These are phyloP conservation scores for Hemistola chrysoprasaria DNA, from an alignment of 2,888 invertebrate genomes.

Conservation along the genomic window DNA sequence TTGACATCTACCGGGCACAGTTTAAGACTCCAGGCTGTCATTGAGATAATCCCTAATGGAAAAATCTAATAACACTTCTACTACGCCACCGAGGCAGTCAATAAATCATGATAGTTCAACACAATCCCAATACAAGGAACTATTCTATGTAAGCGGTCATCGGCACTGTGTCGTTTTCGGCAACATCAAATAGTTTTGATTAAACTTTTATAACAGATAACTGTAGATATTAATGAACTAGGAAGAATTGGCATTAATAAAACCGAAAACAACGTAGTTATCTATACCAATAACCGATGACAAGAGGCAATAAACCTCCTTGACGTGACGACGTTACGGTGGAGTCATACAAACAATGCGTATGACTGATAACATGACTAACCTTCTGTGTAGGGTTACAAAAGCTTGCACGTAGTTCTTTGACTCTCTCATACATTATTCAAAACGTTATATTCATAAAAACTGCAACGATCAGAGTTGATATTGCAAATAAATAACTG, in stretches of 20 bases:
- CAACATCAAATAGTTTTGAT: conserved; percentile 22
- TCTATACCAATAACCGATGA: conserved; percentile 18
- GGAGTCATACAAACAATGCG: neutral
- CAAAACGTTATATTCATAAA: no score
- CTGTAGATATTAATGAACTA: conserved; percentile 16
- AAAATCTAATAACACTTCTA: no score
- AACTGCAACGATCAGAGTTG: no score
- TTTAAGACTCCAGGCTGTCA: no score
- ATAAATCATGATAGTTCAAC: no score
- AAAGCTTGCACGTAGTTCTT: neutral
- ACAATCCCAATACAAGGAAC: no score
- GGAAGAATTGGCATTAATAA: conserved; percentile 20
- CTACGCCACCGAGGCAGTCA: no score
- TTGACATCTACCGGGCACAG: no score
- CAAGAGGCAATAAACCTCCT: conserved; percentile 18
- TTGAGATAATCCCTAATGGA: no score
- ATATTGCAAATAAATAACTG: no score
- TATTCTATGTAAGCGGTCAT: neutral
- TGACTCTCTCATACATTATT: no score
- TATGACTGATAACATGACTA: conserved; percentile 16
- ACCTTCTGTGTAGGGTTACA: conserved; percentile 1
- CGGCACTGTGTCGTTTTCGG: conserved; percentile 18
- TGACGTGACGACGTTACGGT: conserved; percentile 1
- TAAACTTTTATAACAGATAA: conserved; percentile 21
- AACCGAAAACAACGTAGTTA: conserved; percentile 18